These are phyloP conservation scores for Anguilla obscura DNA, from an alignment of 2,797 vertebrate species.

Conservation along the genomic window DNA sequence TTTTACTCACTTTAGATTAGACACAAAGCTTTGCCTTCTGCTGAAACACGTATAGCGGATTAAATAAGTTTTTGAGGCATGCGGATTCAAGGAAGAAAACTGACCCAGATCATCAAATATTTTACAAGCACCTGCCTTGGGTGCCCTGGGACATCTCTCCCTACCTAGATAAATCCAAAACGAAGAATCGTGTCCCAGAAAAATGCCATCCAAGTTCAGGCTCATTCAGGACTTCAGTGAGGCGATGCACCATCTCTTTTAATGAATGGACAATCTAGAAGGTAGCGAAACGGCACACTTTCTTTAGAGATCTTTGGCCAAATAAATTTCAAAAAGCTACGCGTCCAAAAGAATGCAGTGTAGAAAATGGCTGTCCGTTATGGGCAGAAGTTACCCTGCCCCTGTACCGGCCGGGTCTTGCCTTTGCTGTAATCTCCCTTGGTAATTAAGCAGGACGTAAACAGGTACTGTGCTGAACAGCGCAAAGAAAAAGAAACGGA, in stretches of 20 bases:
- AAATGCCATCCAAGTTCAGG: background rate
- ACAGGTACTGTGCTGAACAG: background rate
- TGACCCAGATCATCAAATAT: background rate
- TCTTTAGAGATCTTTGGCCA: slow-evolving; percentile 26
- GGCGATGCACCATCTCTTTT: background rate
- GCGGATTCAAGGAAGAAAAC: background rate
- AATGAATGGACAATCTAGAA: background rate
- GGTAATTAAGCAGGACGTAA: slow-evolving; percentile 50
- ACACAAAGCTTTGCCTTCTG: background rate
- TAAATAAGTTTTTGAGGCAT: background rate
- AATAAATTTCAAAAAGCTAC: slow-evolving; percentile 35
- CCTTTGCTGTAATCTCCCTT: slow-evolving; percentile 49
- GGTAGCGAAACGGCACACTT: background rate
- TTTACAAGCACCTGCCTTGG: background rate
- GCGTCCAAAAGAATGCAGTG: slow-evolving; percentile 28
- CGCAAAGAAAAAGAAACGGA: background rate
- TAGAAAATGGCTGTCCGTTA: slow-evolving; percentile 26
- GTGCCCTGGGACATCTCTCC: background rate
- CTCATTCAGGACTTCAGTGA: background rate
- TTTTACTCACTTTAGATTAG: slow-evolving; percentile 11
- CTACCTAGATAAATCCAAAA: background rate
- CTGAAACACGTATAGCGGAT: background rate
- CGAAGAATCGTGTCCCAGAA: background rate
- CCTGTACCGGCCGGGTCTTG: slow-evolving; percentile 40
- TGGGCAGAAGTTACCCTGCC: slow-evolving; percentile 47